Base-by-base conservation (phyloP, 2,888 invertebrate species). In the Tinea pellionella region DNA sequence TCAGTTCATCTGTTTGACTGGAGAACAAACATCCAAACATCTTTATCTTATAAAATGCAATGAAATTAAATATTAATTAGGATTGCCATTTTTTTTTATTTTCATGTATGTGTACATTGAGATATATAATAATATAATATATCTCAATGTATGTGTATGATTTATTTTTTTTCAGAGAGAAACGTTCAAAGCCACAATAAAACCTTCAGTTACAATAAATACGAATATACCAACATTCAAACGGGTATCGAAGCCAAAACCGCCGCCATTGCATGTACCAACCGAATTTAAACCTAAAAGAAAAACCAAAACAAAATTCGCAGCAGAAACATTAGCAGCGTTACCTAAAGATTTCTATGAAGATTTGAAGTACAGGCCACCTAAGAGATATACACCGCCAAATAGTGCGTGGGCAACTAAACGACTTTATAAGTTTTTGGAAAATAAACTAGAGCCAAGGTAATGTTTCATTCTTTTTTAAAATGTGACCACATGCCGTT, bases 401-500 rank as follows among this genome's bases (percentile, higher is more conserved):
- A 79, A 78, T 32, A 85, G 83, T 0, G 68, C 81, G 0, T 88
- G 88, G 88, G 74, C 75, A 16, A 87, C 85, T 0, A 80, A 80
- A 55, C 66, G 78, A 51, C 63, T 88, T 59, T 86, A 88, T 63
- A 78, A 77, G 37, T 82, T 66, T 64, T 68, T 88, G 61, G 84
- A 87, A 66, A 71, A 62, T 0, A 87, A 86, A 62, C 63, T 88
- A 47, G 78, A 84, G 60, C 69, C 78, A 0, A 78, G 75, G 88
- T 88, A 66, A 78, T 24, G 2, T 83, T n/a, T n/a, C n/a, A n/a
- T n/a, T n/a, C n/a, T n/a, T n/a, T n/a, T n/a, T n/a, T n/a, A n/a
- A n/a, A n/a, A n/a, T n/a, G n/a, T n/a, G n/a, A n/a, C n/a, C n/a
- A n/a, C n/a, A n/a, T n/a, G n/a, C n/a, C n/a, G n/a, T n/a, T n/a